phyloP scores from a whole-genome alignment of 2,797 vertebrate genomes.

The Lithobates pipiens region DNA sequence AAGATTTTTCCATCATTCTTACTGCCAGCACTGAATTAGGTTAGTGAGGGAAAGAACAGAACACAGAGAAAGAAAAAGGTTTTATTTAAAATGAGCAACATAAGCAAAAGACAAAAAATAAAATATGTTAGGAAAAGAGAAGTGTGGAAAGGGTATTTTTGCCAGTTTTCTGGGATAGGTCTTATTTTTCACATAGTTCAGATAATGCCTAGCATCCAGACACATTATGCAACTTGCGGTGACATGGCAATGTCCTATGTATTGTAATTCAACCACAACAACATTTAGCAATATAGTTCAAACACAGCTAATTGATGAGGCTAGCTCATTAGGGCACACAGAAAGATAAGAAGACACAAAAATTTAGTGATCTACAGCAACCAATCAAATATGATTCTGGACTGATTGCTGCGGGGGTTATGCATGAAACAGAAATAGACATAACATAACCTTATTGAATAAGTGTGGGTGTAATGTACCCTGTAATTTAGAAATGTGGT shows the following conservation, averaged over 20 bases:
- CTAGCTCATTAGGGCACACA: no score
- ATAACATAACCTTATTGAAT: no score
- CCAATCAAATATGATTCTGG: neutral
- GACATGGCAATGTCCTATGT: neutral
- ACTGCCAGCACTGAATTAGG: constrained; percentile 30
- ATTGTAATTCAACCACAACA: neutral
- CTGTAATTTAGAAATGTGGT: no score
- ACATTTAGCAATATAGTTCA: neutral
- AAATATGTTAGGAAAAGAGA: neutral
- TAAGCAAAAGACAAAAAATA: neutral
- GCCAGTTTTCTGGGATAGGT: neutral
- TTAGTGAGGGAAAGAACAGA: constrained; percentile 8
- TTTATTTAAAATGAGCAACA: constrained; percentile 26
- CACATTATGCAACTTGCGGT: neutral
- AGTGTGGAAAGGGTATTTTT: neutral
- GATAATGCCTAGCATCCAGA: neutral
- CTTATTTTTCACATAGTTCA: neutral
- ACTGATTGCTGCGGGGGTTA: no score
- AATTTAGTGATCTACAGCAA: neutral
- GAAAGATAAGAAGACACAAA: neutral
- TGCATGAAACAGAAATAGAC: no score
- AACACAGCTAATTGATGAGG: neutral
- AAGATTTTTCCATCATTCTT: constrained; percentile 39
- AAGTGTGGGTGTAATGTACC: no score
- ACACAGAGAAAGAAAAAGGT: neutral